Evolutionary conservation across 2,888 invertebrate species (phyloP).

Genomic region (Pyrocoelia pectoralis): DNA sequence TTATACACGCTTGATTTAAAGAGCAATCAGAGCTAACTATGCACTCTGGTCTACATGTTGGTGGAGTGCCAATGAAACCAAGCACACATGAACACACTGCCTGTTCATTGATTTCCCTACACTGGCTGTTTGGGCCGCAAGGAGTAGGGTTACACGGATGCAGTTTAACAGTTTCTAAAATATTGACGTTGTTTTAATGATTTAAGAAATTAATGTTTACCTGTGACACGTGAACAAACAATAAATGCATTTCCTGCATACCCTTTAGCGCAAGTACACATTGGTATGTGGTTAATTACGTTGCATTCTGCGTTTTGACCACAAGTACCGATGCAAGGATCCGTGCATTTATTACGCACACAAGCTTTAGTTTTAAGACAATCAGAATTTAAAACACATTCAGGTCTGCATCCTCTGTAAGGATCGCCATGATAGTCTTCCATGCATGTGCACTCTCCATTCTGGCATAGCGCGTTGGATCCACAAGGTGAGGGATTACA

Average conservation of each 20-base stretch:
- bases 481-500: constrained; percentile 56
- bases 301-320: constrained; percentile 63
- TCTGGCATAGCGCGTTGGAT: constrained; percentile 52
- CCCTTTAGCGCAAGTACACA: constrained; percentile 60
- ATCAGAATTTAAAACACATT: constrained; percentile 59
- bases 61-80: constrained; percentile 75
- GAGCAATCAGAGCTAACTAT: constrained; percentile 74
- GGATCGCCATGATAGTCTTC: constrained; percentile 57
- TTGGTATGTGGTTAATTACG: constrained; percentile 63
- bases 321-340: constrained; percentile 63
- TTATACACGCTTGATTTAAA: constrained; percentile 70
- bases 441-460: constrained; percentile 56
- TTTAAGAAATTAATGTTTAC: constrained; percentile 58
- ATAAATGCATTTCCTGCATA: constrained; percentile 60
- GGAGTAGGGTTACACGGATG: constrained; percentile 71
- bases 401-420: constrained; percentile 57
- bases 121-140: constrained; percentile 68
- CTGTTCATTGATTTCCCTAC: constrained; percentile 61
- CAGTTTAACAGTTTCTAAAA: constrained; percentile 51
- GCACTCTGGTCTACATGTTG: constrained; percentile 73
- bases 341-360: constrained; percentile 60
- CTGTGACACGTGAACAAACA: constrained; percentile 57
- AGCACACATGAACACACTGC: constrained; percentile 73
- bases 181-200: constrained; percentile 47
- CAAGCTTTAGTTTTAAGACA: constrained; percentile 60